Percentiles rank a stretch among this genome's conserved stretches.
phyloP scores from a whole-genome alignment of 2,888 invertebrate species.

The Ametastegia equiseti region DNA sequence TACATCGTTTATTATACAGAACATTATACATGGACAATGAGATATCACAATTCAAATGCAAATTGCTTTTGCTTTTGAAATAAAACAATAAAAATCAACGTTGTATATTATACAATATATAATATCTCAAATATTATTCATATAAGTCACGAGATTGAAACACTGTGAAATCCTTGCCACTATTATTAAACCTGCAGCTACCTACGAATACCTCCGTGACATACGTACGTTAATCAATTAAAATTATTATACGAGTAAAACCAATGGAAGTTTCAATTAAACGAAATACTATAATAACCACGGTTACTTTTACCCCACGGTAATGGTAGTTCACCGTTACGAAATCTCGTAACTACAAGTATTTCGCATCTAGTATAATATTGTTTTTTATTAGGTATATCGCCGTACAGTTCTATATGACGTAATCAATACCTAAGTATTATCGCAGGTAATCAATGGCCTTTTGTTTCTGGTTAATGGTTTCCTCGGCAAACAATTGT shows the following conservation, averaged over 20 bases:
- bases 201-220: too few species aligned
- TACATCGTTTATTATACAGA: slow-evolving; percentile 4
- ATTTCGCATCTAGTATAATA: neutral
- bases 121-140: neutral
- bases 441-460: neutral
- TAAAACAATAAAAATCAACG: slow-evolving; percentile 3
- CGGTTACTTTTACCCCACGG: neutral
- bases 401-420: neutral
- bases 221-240: neutral
- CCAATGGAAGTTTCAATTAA: neutral
- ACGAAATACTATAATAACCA: neutral
- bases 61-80: slow-evolving; percentile 18
- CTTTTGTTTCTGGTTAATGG: neutral
- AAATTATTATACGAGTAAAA: neutral
- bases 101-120: neutral
- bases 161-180: neutral
- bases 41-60: slow-evolving; percentile 43
- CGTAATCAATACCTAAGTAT: slow-evolving; percentile 1
- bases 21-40: slow-evolving; percentile 21
- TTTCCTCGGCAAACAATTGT: neutral
- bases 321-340: neutral
- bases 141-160: neutral
- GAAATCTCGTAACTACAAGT: neutral
- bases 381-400: neutral
- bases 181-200: too few species aligned